Evolutionary conservation across 2,888 invertebrate species (phyloP), one percentile per base, ranked within the genome.

Genomic region (Steromphala cineraria): DNA sequence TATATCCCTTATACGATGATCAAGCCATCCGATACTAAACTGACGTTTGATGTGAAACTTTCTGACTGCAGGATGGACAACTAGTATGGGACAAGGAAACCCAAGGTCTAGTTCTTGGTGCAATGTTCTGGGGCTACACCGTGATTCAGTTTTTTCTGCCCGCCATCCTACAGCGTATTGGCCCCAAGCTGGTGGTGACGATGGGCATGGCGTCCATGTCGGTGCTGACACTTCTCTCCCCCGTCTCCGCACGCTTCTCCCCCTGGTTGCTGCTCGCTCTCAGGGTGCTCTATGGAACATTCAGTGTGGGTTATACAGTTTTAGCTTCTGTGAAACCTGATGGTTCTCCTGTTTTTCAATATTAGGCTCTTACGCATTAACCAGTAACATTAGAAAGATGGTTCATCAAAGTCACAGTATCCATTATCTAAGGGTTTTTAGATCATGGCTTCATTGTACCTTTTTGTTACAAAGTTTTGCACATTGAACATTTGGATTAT

Each of bases 61-160:
- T 36, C 2, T 36, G 2, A 36, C 36, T 36, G 36, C 36, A 36
- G 36, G 36, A 36, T 7, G 36, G 91, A 7, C 94, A 94, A 82
- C 94, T 95, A 81, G 90, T 92, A 0, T 95, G 95, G 95, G 92
- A 93, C 52, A 95, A 95, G 80, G 89, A 92, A 5, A 91, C 94
- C 19, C 94, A 95, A 87, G 94, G 95, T 21, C 87, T 92, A 0
- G 91, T 95, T 74, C 92, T 95, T 2, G 94, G 95, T 5, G 93
- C 94, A 2, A 95, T 95, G 89, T 95, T 94, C 92, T 95, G 95
- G 87, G 94, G 94, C 52, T 94, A 94, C 86, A 84, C 93, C 67
- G 83, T 91, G 67, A 90, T 84, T 87, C 90, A 93, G 86, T 88
- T 94, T 56, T 88, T 91, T 31, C 91, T 88, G 31, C 91, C 91